These are phyloP conservation scores for Sterrhoptilus dennistouni DNA, from an alignment of 2,113 vertebrate species.

Conservation along the genomic window DNA sequence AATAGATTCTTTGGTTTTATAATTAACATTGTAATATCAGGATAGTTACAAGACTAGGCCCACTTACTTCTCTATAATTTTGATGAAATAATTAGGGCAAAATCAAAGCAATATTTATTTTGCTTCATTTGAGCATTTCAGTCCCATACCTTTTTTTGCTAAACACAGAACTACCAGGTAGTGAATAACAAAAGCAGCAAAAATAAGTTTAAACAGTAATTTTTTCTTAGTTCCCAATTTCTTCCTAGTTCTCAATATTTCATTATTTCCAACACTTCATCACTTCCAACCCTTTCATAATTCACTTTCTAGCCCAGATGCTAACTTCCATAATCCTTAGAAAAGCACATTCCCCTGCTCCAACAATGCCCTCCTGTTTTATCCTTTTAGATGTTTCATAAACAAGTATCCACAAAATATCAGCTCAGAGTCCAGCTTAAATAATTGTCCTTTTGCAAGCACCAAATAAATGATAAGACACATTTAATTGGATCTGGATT, in stretches of 20 bases:
- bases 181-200: background rate
- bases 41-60: background rate
- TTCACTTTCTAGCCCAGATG: background rate
- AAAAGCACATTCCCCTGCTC: background rate
- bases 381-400: background rate
- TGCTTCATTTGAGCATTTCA: background rate
- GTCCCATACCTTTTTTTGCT: background rate
- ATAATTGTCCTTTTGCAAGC: background rate
- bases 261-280: background rate
- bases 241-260: too few relatives aligned
- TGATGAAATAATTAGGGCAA: background rate
- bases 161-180: background rate
- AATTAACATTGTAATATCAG: background rate
- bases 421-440: background rate
- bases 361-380: background rate
- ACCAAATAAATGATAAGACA: background rate
- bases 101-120: background rate
- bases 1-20: background rate
- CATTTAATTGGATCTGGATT: background rate
- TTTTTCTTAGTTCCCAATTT: background rate
- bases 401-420: background rate
- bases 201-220: background rate
- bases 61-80: background rate
- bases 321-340: background rate
- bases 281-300: background rate